Evolutionary conservation across 2,797 vertebrate genomes (phyloP).

Genomic region (Margarornis squamiger): DNA sequence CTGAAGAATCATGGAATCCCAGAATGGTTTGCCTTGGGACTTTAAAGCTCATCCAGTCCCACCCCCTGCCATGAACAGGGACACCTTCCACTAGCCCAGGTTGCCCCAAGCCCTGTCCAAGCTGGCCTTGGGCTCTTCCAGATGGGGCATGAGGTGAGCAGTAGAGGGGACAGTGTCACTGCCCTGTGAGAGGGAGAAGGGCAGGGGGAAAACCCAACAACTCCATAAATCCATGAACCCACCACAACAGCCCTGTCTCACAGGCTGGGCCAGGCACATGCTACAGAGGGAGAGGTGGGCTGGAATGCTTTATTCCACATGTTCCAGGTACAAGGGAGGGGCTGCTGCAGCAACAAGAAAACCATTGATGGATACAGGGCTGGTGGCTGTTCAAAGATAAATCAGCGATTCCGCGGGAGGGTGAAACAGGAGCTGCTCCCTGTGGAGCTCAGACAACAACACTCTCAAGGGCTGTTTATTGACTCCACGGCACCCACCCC

Average conservation of each 20-base stretch:
- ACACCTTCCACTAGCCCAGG: neutral
- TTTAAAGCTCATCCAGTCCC: neutral
- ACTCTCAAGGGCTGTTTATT: neutral
- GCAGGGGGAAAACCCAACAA: neutral
- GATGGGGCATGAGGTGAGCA: neutral
- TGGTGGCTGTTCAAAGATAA: neutral
- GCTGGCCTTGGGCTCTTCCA: neutral
- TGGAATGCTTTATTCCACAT: neutral
- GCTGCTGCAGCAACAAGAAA: neutral
- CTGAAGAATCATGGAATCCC: fast-evolving
- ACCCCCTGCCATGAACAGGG: neutral
- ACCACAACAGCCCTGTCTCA: neutral
- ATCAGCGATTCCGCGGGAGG: neutral
- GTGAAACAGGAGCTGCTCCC: neutral
- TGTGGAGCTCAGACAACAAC: neutral
- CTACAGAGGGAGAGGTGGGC: neutral
- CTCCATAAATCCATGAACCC: neutral
- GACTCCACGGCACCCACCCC: neutral
- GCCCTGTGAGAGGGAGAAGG: neutral
- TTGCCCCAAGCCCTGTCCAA: fast-evolving
- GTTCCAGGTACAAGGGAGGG: neutral
- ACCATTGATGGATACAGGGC: neutral
- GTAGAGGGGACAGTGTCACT: neutral
- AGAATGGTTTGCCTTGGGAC: neutral
- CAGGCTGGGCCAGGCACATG: neutral